Percentiles rank a stretch among this genome's conserved stretches.
Evolutionary conservation across 2,113 vertebrate genomes (phyloP).

Genomic region (Chaenogobius annularis): DNA sequence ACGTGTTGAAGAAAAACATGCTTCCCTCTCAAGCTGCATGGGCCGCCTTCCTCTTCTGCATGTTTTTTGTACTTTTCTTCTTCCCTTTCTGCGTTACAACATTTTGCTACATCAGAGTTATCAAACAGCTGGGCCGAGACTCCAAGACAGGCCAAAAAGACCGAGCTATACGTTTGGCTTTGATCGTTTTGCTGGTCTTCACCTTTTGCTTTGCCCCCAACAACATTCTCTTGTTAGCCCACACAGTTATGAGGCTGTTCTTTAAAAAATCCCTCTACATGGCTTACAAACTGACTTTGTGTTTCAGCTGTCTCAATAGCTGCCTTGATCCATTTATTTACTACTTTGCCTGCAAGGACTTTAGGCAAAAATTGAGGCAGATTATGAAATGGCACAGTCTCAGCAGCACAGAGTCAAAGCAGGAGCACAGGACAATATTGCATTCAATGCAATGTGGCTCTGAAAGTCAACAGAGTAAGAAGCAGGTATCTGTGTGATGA

Average conservation of each 20-base stretch:
- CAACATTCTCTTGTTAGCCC: conserved; percentile 84
- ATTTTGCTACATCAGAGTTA: conserved; percentile 85
- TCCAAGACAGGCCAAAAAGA: conserved; percentile 72
- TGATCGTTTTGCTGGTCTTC: conserved; percentile 84
- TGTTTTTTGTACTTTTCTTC: conserved; percentile 78
- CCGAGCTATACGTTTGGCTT: conserved; percentile 79
- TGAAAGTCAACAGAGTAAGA: conserved; percentile 29
- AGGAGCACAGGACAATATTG: conserved; percentile 75
- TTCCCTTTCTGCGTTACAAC: conserved; percentile 86
- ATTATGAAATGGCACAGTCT: conserved; percentile 56
- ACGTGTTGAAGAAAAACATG: conserved; percentile 86
- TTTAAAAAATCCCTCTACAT: conserved; percentile 74
- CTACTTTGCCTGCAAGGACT: conserved; percentile 92
- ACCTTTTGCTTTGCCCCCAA: conserved; percentile 88
- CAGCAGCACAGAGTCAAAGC: conserved; percentile 53
- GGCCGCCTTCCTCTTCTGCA: conserved; percentile 82
- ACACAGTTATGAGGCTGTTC: conserved; percentile 81
- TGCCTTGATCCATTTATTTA: conserved; percentile 95
- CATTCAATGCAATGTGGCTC: conserved; percentile 69
- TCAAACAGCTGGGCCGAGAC: conserved; percentile 76
- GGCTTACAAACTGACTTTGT: conserved; percentile 88
- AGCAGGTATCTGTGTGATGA: not conserved
- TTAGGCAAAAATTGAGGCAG: conserved; percentile 81
- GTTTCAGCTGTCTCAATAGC: conserved; percentile 90
- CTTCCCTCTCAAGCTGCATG: conserved; percentile 78